These are phyloP conservation scores for Xiphorhynchus erythropygius DNA, from an alignment of 2,797 vertebrate genomes.

Conservation along the genomic window DNA sequence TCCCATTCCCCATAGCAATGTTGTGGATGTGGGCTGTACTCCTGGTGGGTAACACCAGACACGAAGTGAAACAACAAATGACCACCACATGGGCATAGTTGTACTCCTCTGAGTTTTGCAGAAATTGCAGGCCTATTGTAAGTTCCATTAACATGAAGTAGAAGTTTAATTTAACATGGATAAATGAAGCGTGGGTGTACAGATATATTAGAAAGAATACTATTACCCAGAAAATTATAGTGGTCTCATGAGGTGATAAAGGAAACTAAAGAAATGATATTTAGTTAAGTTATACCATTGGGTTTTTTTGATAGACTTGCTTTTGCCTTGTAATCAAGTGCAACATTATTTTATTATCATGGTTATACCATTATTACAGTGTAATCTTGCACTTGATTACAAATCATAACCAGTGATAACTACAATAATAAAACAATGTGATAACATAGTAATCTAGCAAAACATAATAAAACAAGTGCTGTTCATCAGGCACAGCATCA, in stretches of 20 bases:
- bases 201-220: slow-evolving; percentile 17
- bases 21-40: rapidly evolving
- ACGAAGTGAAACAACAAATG: neutral
- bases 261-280: slow-evolving; percentile 36
- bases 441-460: neutral
- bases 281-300: slow-evolving; percentile 2
- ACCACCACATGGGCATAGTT: neutral
- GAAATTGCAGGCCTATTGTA: neutral
- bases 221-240: slow-evolving; percentile 44
- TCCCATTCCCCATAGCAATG: rapidly evolving
- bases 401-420: slow-evolving; percentile 38
- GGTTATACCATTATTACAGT: slow-evolving; percentile 1
- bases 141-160: slow-evolving; percentile 15
- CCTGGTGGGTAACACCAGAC: neutral
- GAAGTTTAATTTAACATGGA: slow-evolving; percentile 31
- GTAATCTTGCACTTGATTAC: slow-evolving; percentile 40
- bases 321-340: slow-evolving; percentile 54
- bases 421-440: slow-evolving; percentile 5
- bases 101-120: neutral
- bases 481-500: neutral
- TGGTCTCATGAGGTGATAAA: slow-evolving; percentile 35
- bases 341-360: slow-evolving; percentile 15
- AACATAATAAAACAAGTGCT: neutral
- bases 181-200: slow-evolving; percentile 11
- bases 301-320: neutral